phyloP scores from a whole-genome alignment of 2,888 invertebrate species.

The Petrophora chlorosata region DNA sequence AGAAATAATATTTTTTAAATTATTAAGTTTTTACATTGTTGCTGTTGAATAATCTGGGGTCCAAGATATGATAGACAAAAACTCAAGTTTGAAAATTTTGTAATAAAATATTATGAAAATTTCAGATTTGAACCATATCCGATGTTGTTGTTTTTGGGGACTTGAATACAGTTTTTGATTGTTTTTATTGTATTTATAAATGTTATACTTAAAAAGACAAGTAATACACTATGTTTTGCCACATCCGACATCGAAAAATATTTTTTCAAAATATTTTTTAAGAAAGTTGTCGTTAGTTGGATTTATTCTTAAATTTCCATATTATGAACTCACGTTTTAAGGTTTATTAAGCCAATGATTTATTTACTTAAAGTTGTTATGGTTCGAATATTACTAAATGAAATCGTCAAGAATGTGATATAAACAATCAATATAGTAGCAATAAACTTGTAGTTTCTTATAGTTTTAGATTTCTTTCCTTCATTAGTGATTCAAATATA shows the following conservation, averaged over 20 bases:
- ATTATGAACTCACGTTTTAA: background rate
- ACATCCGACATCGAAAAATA: background rate
- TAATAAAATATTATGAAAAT: constrained; percentile 5
- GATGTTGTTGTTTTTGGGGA: constrained; percentile 37
- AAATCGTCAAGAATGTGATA: constrained; percentile 65
- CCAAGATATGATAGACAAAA: constrained; percentile 65
- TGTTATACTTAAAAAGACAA: constrained; percentile 16
- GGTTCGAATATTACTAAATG: constrained; percentile 25
- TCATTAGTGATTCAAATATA: constrained; percentile 38
- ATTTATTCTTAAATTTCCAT: too few relatives aligned
- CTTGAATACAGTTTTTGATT: constrained; percentile 31
- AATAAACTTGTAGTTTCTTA: constrained; percentile 46
- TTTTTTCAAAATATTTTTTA: background rate
- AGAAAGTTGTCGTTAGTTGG: too few relatives aligned
- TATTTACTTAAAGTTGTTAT: constrained; percentile 25
- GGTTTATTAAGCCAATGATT: constrained; percentile 2
- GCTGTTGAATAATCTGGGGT: constrained; percentile 74
- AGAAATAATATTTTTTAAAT: constrained; percentile 68
- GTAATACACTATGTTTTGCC: constrained; percentile 28
- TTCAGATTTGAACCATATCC: constrained; percentile 44
- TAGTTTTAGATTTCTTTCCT: constrained; percentile 40
- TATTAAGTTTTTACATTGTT: constrained; percentile 71
- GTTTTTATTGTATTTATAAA: constrained; percentile 22
- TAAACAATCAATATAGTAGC: constrained; percentile 47
- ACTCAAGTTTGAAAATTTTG: constrained; percentile 51